Base-by-base conservation (phyloP, 1,140 invertebrate genomes). In the Drosophila nebulosa region DNA sequence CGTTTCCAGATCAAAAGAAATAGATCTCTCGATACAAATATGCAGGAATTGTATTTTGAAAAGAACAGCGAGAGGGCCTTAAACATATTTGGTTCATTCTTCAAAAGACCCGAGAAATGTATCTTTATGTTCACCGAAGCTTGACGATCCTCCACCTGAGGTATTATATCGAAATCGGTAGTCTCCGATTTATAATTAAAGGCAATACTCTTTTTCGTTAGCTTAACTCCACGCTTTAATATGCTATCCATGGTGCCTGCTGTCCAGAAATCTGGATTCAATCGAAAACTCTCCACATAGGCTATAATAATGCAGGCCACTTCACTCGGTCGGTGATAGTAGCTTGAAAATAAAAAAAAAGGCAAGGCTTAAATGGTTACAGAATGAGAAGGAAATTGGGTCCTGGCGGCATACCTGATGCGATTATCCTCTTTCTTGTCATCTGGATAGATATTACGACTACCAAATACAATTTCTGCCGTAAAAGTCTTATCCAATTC, bases 211-310 rank as follows among this genome's bases (percentile, higher is more conserved):
- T 78, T 84, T 9, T 86, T 74, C 0, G 74, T 42, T 5, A 91
- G 63, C 30, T 80, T 80, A 0, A 88, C 64, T 10, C 80, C 88
- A 2, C 80, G 75, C 21, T 86, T 79, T 0, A 91, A 56, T 21
- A 91, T 91, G 4, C 53, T 42, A 51, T 91, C 84, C 74, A 91
- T 77, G 1, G 85, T 91, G n/a, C 39, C 64, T 0, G 71, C 74
- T 0, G 76, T 89, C 90, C 90, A 91, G 70, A 89, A 91, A 56
- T 91, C 90, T 0, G 90, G 88, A 69, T 90, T 91, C 39, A 90
- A 52, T 1, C 77, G 76, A 60, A 90, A 91, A 14, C 75, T 90
- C 46, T 90, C 90, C 14, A 91, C 80, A 24, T 79, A 91, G 35
- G 90, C 90, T 4, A 89, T n/a, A 18, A 78, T 90, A 26, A 91